Conservation (phyloP, 2,888 invertebrate species). For the Perithous albicinctus region DNA sequence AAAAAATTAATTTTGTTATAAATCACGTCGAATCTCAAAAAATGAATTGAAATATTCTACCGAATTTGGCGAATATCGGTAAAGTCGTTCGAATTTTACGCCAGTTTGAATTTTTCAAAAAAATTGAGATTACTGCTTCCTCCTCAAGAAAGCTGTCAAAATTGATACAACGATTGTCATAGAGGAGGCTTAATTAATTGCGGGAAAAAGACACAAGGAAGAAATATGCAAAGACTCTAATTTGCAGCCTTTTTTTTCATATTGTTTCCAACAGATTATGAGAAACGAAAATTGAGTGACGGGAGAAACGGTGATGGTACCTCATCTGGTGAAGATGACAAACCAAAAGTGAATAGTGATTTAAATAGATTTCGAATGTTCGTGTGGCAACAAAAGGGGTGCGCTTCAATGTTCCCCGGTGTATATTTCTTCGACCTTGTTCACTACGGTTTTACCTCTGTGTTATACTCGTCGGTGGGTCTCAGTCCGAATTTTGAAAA, state of each 20-base stretch:
- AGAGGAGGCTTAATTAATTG: too few species aligned
- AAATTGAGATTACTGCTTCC: too few species aligned
- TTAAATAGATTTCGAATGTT: constrained; percentile 81
- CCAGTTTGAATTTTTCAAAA: too few species aligned
- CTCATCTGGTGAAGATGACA: constrained; percentile 62
- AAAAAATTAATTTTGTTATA: too few species aligned
- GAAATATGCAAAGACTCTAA: too few species aligned
- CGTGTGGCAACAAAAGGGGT: constrained; percentile 56
- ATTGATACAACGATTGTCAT: too few species aligned
- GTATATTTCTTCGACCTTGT: constrained; percentile 38
- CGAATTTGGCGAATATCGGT: too few species aligned
- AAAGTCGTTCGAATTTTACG: too few species aligned
- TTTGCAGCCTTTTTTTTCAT: background rate
- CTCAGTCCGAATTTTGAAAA: constrained; percentile 54
- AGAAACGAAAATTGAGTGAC: constrained; percentile 29
- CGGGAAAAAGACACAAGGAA: too few species aligned
- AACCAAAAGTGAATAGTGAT: constrained; percentile 79
- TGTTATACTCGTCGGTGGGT: constrained; percentile 29
- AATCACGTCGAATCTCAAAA: too few species aligned
- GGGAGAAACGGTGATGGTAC: background rate
- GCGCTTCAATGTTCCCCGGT: constrained; percentile 48
- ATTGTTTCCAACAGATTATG: background rate
- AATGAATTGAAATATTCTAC: too few species aligned
- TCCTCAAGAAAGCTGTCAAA: too few species aligned
- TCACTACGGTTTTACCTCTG: background rate